These are phyloP conservation scores for Dreissena polymorpha DNA, from an alignment of 1,140 invertebrate species.

Conservation along the genomic window DNA sequence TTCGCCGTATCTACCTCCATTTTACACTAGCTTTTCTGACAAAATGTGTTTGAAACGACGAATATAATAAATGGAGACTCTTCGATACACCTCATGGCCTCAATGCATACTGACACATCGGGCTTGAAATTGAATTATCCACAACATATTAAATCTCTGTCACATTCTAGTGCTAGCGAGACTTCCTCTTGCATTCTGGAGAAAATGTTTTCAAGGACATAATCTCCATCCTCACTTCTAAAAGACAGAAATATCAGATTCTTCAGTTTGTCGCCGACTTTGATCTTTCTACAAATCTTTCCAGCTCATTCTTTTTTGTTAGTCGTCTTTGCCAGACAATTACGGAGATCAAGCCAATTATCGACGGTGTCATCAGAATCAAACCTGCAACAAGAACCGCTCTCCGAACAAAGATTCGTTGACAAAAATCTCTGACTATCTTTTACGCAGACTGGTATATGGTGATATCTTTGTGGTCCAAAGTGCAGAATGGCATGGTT, in stretches of 20 bases:
- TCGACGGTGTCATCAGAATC: too few species aligned
- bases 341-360: too few species aligned
- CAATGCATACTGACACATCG: neutral
- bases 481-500: too few species aligned
- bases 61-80: constrained; percentile 1
- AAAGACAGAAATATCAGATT: constrained; percentile 8
- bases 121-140: neutral
- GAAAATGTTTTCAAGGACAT: neutral
- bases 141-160: neutral
- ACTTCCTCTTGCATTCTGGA: neutral
- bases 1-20: constrained; percentile 7
- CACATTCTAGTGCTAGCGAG: neutral
- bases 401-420: too few species aligned
- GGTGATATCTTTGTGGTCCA: too few species aligned
- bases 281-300: neutral
- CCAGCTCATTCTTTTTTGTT: constrained; percentile 8
- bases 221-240: neutral
- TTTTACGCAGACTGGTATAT: too few species aligned
- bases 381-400: too few species aligned
- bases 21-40: constrained; percentile 1
- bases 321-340: neutral
- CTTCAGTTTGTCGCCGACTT: neutral
- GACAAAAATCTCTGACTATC: too few species aligned
- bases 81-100: neutral
- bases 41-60: constrained; percentile 17